These are phyloP conservation scores for Limosa lapponica DNA, from an alignment of 2,797 vertebrate genomes.

Conservation along the genomic window DNA sequence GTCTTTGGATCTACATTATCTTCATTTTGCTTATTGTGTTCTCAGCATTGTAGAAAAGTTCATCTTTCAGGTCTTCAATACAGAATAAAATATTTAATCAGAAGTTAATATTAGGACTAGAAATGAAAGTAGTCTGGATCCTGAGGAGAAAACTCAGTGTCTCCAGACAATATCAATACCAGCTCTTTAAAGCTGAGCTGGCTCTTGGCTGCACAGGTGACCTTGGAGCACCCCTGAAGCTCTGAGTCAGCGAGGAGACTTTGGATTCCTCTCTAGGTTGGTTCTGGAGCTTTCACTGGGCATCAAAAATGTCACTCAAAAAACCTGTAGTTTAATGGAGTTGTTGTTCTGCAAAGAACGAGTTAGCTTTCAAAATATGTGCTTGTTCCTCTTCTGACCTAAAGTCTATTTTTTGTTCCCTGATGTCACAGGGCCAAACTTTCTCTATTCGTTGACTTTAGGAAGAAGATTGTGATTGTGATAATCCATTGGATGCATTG, in stretches of 20 bases:
- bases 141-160: not conserved
- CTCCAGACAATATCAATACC: not conserved
- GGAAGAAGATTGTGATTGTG: not conserved
- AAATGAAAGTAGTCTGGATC: not conserved
- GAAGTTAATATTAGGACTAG: not conserved
- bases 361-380: not conserved
- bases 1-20: rapidly evolving
- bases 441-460: not conserved
- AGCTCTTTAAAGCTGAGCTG: not conserved
- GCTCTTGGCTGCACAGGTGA: not conserved
- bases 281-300: not conserved
- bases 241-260: not conserved
- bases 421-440: not conserved
- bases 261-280: not conserved
- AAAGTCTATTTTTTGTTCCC: not conserved
- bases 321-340: not conserved
- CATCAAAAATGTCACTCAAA: not conserved
- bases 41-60: not conserved
- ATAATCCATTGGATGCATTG: rapidly evolving
- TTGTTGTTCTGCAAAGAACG: not conserved
- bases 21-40: not conserved
- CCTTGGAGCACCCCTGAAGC: not conserved
- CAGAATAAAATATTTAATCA: not conserved
- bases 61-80: not conserved
- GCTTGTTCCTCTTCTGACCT: not conserved